A percentile compares a stretch with the other conserved stretches of the same genome.
Evolutionary conservation across 2,888 invertebrate species (phyloP).

Genomic region (Orthosia gracilis): DNA sequence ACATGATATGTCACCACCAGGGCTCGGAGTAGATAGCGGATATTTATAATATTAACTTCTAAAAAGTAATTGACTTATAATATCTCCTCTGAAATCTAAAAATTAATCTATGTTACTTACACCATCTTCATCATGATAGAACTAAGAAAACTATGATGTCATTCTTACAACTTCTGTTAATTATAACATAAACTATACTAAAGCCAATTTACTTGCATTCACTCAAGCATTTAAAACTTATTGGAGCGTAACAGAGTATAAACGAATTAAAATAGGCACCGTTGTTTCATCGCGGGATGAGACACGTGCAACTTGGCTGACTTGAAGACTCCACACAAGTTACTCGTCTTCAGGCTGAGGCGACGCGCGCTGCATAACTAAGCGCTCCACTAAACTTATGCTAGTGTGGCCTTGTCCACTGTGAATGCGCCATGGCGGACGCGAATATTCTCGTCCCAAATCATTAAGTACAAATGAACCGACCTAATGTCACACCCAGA

Average conservation of each 20-base stretch:
- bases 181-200: background rate
- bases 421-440: background rate
- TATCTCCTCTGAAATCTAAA: too few species aligned
- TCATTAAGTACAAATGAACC: too few species aligned
- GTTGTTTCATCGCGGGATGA: conserved; percentile 70
- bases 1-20: too few species aligned
- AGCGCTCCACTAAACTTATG: conserved; percentile 75
- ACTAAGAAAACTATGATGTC: background rate
- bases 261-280: conserved; percentile 75
- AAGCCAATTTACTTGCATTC: conserved; percentile 1
- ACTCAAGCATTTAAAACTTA: conserved; percentile 55
- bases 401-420: conserved; percentile 52
- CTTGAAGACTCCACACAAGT: conserved; percentile 72
- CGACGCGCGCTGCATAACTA: conserved; percentile 76
- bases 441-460: too few species aligned
- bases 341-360: conserved; percentile 70
- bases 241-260: conserved; percentile 63
- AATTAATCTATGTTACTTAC: too few species aligned
- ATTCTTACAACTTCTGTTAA: background rate
- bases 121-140: too few species aligned
- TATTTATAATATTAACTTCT: too few species aligned
- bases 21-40: too few species aligned
- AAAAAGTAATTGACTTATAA: too few species aligned
- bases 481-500: too few species aligned
- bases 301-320: conserved; percentile 77